phyloP scores from a whole-genome alignment of 1,140 invertebrate species.

The Bombus sibiricus region DNA sequence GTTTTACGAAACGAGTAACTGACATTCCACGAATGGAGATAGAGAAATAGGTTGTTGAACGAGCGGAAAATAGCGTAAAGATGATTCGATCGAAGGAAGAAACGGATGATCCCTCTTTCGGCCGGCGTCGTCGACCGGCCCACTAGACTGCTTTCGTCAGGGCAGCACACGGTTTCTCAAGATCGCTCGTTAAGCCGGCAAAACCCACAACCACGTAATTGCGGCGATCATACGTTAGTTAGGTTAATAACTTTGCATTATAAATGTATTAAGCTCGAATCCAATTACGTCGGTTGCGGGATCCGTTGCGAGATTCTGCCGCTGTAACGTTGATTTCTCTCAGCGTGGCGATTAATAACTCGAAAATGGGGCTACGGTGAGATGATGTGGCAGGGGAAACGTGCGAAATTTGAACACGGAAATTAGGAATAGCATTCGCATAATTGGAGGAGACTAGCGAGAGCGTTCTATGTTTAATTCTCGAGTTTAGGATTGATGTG shows the following conservation, averaged over 20 bases:
- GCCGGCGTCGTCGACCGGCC: neutral
- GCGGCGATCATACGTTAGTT: conserved; percentile 68
- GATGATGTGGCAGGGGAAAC: conserved; percentile 8
- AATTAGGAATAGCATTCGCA: conserved; percentile 14
- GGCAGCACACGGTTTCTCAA: conserved; percentile 49
- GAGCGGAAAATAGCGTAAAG: neutral
- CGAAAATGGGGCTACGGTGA: conserved; percentile 9
- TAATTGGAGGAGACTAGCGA: neutral
- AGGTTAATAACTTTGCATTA: conserved; percentile 72
- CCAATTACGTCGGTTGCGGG: conserved; percentile 62
- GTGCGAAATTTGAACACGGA: conserved; percentile 41
- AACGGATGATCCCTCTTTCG: conserved; percentile 32
- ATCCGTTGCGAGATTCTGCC: conserved; percentile 48
- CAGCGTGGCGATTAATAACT: conserved; percentile 47
- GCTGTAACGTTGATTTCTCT: conserved; percentile 49
- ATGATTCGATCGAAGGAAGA: conserved; percentile 26
- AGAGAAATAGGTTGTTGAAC: neutral
- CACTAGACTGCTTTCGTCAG: conserved; percentile 38
- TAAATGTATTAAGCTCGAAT: conserved; percentile 72
- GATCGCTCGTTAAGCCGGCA: conserved; percentile 70
- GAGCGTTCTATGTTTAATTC: neutral
- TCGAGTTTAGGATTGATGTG: neutral
- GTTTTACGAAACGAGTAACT: conserved; percentile 23
- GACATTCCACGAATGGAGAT: neutral
- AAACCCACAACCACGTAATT: conserved; percentile 69